Conservation (phyloP, 2,888 invertebrate genomes). For the Sphinx pinastri region DNA sequence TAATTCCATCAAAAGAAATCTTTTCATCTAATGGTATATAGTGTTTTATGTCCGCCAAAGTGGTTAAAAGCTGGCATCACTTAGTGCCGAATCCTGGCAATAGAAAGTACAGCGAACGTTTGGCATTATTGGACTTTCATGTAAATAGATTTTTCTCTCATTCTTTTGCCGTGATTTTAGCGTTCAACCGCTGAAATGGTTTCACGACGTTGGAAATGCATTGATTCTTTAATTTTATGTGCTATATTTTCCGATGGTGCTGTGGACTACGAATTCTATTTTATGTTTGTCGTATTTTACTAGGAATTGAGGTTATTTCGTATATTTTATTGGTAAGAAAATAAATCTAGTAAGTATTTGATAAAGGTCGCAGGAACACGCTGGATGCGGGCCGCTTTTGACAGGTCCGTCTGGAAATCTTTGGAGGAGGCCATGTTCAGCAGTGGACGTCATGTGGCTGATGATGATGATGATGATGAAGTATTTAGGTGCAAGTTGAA, state of each 20-base stretch:
- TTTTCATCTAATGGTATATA: slow-evolving; percentile 23
- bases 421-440: too few relatives aligned
- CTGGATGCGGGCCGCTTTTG: too few relatives aligned
- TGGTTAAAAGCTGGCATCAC: slow-evolving; percentile 10
- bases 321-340: too few relatives aligned
- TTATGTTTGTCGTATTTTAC: too few relatives aligned
- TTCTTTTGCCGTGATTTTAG: slow-evolving; percentile 10
- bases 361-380: too few relatives aligned
- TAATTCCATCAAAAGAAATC: slow-evolving; percentile 24
- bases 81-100: slow-evolving; percentile 7
- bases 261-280: not conserved
- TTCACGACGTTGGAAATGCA: slow-evolving; percentile 1
- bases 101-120: slow-evolving; percentile 18
- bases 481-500: too few relatives aligned
- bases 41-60: slow-evolving; percentile 17
- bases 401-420: too few relatives aligned
- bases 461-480: too few relatives aligned
- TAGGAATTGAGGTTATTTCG: too few relatives aligned
- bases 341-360: too few relatives aligned
- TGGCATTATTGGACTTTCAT: slow-evolving; percentile 35
- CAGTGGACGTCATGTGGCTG: too few relatives aligned
- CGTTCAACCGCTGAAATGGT: not conserved
- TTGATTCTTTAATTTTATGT: slow-evolving; percentile 5
- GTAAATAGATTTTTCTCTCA: slow-evolving; percentile 34
- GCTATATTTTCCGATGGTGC: not conserved